A percentile compares a stretch with the other conserved stretches of the same genome.
Conservation (phyloP, 2,888 invertebrate species). For the Epicampocera succincta region DNA sequence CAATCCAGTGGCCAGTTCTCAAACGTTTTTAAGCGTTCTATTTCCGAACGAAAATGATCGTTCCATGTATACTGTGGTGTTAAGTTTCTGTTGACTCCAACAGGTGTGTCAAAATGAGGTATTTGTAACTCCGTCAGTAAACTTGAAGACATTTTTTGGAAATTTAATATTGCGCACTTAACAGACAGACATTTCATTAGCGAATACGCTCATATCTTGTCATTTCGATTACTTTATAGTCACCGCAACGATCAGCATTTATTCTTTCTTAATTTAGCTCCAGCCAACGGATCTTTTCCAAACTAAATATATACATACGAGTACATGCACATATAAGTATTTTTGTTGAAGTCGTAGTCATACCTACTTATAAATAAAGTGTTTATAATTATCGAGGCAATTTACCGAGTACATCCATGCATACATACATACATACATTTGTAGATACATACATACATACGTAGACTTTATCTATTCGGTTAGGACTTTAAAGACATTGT, state of each 20-base stretch:
- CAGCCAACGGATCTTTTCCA: not conserved
- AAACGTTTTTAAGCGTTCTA: constrained; percentile 86
- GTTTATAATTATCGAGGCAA: too few relatives aligned
- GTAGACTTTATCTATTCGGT: too few relatives aligned
- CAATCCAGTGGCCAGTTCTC: constrained; percentile 85
- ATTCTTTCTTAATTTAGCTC: constrained; percentile 9
- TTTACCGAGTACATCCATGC: too few relatives aligned
- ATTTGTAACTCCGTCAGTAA: constrained; percentile 5
- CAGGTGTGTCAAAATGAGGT: not conserved
- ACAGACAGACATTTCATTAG: not conserved
- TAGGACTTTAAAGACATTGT: too few relatives aligned
- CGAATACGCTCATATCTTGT: not conserved
- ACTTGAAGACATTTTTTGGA: constrained; percentile 23
- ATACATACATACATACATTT: too few relatives aligned
- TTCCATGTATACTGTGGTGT: constrained; percentile 27
- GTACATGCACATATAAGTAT: not conserved
- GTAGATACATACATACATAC: too few relatives aligned
- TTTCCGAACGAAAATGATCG: constrained; percentile 83
- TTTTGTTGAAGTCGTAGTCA: not conserved
- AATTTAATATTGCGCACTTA: not conserved
- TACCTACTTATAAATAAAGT: not conserved
- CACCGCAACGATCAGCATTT: not conserved
- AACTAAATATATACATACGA: not conserved
- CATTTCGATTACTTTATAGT: constrained; percentile 20
- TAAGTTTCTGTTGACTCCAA: not conserved